Base-by-base conservation (phyloP, 1,140 invertebrate species). In the Lethrus apterus region DNA sequence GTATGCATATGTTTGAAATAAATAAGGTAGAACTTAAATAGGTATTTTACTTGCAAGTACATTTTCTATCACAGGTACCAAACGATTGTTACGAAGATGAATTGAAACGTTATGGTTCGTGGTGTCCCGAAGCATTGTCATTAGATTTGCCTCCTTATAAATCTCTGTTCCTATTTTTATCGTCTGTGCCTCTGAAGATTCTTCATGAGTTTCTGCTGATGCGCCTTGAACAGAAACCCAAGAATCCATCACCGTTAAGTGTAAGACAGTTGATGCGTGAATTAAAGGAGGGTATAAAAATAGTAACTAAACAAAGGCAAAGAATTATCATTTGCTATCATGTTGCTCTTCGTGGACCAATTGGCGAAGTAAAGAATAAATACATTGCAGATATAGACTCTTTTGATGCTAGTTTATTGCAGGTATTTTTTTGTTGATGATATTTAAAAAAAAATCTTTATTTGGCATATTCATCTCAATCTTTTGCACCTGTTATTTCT, bases 141-240 rank as follows among this genome's bases (percentile, higher is more conserved):
- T 77, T 94, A 64, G 76, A 79, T 49, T 70, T 95, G 45, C 91
- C 91, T 5, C 87, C 86, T 4, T 93, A 92, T 67, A 76, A 80
- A 54, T 73, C 80, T 17, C 76, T 82, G 30, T 94, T 90, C 66
- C 70, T 93, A n/a, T 90, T 93, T 61, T 71, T 95, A 0, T 80
- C 84, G 32, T 76, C 78, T 21, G 78, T 91, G 11, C 86, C 88
- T 11, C 63, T 94, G 52, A 87, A 93, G 65, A 80, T 93, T 10
- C 81, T 92, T 47, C 86, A 93, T 56, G 89, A 93, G 67, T 93
- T 89, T 68, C 68, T 95, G 20, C 68, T 77, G 20, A 79, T 95
- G 69, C 70, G 89, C 44, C 70, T 93, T 21, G 88, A 93, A 57
- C 84, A 89, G 32, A 81, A 83, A 51, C 86, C 86, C 0, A 79